Base-by-base conservation (phyloP, 2,888 invertebrate genomes). In the Orthonychiurus folsomi region DNA sequence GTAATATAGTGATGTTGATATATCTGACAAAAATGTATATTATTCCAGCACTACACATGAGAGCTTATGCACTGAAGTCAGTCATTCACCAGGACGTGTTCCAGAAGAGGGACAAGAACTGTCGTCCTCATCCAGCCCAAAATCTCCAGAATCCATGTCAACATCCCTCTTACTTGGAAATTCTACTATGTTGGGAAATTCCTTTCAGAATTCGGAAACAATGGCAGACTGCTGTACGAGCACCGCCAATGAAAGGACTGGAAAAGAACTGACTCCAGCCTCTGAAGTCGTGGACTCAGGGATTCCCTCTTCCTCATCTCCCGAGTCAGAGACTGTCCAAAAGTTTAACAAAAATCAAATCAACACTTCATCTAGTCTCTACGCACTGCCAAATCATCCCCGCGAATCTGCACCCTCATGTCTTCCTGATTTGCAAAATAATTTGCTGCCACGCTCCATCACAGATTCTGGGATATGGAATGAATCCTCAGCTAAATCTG, bases 11-110 rank as follows among this genome's bases (percentile, higher is more conserved):
- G n/a, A n/a, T n/a, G n/a, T n/a, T n/a, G n/a, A n/a, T n/a, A n/a
- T n/a, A n/a, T n/a, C n/a, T n/a, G n/a, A n/a, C n/a, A n/a, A 37
- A 37, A 37, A 37, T 37, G 15, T 37, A 15, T 5, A 37, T 37
- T 37, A 37, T 37, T 37, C 37, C 37, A 72, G 72, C 60, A 72
- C 72, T 47, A 72, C 70, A 5, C 72, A 72, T 61, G 72, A 69
- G 63, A 70, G 60, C 57, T 63, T 72, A 15, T 52, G 59, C 18
- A 54, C 54, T 50, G 69, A 68, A 47, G 62, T 53, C 12, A 62
- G 47, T 61, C 62, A 61, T 48, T 65, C 60, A 21, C 63, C 63
- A 12, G 59, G 50, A 58, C 24, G 52, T n/a, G 64, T 58, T 55
- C 63, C 63, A 55, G 66, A 68, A 52, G 69, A 65, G 23, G 64